Evolutionary conservation across 1,140 invertebrate species (phyloP).

Genomic region (Pseudoatta argentina): DNA sequence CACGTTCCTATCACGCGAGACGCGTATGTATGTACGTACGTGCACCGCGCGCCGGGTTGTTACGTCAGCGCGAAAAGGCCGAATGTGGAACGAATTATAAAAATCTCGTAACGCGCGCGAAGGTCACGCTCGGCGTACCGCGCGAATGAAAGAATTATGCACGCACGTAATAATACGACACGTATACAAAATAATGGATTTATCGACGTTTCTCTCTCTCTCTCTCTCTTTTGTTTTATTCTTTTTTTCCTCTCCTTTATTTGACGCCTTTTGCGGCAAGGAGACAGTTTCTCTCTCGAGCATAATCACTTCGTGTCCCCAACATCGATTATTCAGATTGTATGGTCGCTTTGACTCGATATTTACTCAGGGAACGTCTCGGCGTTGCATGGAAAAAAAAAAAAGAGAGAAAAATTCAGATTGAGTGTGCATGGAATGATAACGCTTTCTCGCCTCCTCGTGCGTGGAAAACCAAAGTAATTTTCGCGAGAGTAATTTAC

Average conservation of each 20-base stretch:
- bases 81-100: slow-evolving; percentile 51
- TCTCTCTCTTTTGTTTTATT: not conserved
- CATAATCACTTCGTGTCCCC: not conserved
- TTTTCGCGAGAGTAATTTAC: slow-evolving; percentile 53
- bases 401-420: slow-evolving; percentile 24
- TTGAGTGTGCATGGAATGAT: slow-evolving; percentile 21
- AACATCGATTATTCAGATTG: not conserved
- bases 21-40: not conserved
- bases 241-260: not conserved
- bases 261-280: not conserved
- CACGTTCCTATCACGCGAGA: slow-evolving; percentile 18
- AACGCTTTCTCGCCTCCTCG: slow-evolving; percentile 59
- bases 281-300: not conserved
- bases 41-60: not conserved
- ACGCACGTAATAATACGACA: not conserved
- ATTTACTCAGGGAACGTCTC: not conserved
- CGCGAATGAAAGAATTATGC: slow-evolving; percentile 12
- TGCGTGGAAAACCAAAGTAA: slow-evolving; percentile 56
- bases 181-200: not conserved
- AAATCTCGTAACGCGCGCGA: slow-evolving; percentile 45
- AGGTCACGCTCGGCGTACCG: slow-evolving; percentile 49
- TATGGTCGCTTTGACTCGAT: not conserved
- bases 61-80: slow-evolving; percentile 48
- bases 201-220: not conserved
- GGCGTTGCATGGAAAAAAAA: not conserved